Conservation (phyloP, 2,797 vertebrate species). For the Poeciliopsis gracilis region DNA sequence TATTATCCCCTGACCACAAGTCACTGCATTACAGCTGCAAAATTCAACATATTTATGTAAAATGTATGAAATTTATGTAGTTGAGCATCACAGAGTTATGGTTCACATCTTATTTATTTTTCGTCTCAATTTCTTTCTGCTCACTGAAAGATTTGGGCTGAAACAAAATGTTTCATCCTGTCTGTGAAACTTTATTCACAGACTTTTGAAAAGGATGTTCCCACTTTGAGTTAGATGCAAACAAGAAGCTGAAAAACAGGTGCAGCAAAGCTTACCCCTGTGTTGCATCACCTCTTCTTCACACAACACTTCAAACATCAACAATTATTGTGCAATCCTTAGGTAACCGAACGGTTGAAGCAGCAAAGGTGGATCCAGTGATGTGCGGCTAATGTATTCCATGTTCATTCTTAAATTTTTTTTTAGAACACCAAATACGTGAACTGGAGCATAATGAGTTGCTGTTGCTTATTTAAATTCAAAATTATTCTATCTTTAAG, state of each 20-base stretch:
- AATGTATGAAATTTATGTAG: background rate
- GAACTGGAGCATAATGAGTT: background rate
- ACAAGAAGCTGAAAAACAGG: background rate
- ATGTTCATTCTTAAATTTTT: background rate
- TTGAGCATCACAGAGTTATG: background rate
- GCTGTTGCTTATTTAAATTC: background rate
- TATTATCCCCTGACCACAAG: too few species aligned
- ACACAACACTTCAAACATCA: conserved; percentile 13
- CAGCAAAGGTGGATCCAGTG: background rate
- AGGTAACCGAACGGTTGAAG: background rate
- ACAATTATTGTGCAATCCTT: conserved; percentile 10
- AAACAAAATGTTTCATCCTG: background rate
- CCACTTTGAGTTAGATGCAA: conserved; percentile 3
- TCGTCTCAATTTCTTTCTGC: background rate
- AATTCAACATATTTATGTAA: background rate
- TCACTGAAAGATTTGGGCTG: background rate
- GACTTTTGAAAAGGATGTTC: background rate
- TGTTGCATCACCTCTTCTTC: conserved; percentile 12
- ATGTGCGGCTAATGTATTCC: background rate
- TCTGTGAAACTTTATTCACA: background rate
- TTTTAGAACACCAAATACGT: background rate
- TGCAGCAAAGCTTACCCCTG: background rate
- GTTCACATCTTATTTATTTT: background rate
- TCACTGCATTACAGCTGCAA: background rate
- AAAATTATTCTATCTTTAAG: background rate